These are phyloP conservation scores for Bungarus multicinctus DNA, from an alignment of 2,113 vertebrate genomes.

Conservation along the genomic window DNA sequence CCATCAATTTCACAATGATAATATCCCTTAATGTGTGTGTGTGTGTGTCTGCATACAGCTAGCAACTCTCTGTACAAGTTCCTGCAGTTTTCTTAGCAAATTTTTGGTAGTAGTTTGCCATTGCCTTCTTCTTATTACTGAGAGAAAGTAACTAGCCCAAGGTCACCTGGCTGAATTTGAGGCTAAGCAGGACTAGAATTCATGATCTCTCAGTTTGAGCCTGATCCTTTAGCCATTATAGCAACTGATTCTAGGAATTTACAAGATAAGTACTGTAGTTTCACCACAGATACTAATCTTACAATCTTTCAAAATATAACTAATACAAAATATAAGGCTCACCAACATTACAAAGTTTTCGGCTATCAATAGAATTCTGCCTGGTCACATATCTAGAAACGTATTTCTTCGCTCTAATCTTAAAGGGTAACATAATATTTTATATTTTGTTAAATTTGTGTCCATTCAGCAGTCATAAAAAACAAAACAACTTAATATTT, in stretches of 20 bases:
- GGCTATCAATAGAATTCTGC: not conserved
- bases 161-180: not conserved
- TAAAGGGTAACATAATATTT: not conserved
- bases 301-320: not conserved
- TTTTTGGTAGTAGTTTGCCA: not conserved
- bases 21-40: not conserved
- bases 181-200: not conserved
- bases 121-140: not conserved
- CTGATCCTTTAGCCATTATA: not conserved
- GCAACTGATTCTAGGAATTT: not conserved
- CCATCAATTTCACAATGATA: not conserved
- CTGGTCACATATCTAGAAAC: fast-evolving
- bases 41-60: not conserved
- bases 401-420: not conserved
- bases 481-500: not conserved
- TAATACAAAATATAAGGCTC: not conserved
- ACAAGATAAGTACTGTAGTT: not conserved
- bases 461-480: not conserved
- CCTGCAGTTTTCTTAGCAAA: not conserved
- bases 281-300: constrained; percentile 10
- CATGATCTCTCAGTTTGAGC: not conserved
- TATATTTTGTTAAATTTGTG: not conserved
- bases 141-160: not conserved
- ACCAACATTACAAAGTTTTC: not conserved
- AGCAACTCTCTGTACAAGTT: not conserved